Evolutionary conservation across 2,888 invertebrate genomes (phyloP).

Genomic region (Axea sp.): DNA sequence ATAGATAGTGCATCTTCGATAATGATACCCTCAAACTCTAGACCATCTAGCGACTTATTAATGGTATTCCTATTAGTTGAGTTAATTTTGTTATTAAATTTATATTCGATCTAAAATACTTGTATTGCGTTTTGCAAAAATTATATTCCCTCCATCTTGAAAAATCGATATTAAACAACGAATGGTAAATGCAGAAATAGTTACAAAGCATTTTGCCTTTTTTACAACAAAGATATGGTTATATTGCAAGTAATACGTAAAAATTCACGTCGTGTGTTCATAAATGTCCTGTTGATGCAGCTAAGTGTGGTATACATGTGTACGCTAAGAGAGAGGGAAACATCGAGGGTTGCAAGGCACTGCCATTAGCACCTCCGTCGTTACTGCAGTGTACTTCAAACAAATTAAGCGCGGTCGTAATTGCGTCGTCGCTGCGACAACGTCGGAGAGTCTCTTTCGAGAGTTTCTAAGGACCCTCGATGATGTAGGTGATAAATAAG

Average conservation of each 20-base stretch:
- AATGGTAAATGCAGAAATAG: too few species aligned
- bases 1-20: slow-evolving; percentile 34
- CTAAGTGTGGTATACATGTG: slow-evolving; percentile 63
- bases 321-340: slow-evolving; percentile 27
- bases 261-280: slow-evolving; percentile 32
- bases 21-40: slow-evolving; percentile 46
- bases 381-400: slow-evolving; percentile 75
- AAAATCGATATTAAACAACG: too few species aligned
- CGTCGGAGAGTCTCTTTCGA: slow-evolving; percentile 63
- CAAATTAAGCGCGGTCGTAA: slow-evolving; percentile 78
- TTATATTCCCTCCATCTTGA: background rate
- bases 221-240: background rate
- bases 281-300: slow-evolving; percentile 57
- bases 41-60: slow-evolving; percentile 29
- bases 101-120: slow-evolving; percentile 5
- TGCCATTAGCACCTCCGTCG: slow-evolving; percentile 76
- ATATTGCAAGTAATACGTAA: slow-evolving; percentile 13
- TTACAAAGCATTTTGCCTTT: too few species aligned
- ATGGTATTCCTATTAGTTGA: slow-evolving; percentile 30
- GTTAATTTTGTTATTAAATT: slow-evolving; percentile 41
- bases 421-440: slow-evolving; percentile 74
- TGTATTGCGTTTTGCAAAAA: background rate
- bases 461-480: slow-evolving; percentile 63
- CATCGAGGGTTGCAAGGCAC: slow-evolving; percentile 60
- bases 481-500: slow-evolving; percentile 64